A percentile compares a stretch with the other conserved stretches of the same genome.
Conservation (phyloP, 2,888 invertebrate genomes). For the Acanthoscelides obtectus region DNA sequence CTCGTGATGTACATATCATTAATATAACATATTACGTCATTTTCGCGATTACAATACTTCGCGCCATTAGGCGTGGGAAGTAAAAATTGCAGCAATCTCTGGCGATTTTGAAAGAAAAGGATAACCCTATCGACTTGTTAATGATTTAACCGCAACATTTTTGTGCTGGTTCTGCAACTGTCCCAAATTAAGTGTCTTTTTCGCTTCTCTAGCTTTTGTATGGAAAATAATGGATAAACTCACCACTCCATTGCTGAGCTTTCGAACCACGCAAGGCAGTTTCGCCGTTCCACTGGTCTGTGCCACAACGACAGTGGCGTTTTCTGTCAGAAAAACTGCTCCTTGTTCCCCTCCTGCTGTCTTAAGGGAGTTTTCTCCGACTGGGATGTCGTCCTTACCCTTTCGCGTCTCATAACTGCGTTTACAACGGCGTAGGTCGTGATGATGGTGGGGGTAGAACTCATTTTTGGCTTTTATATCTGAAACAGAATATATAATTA, state of each 20-base stretch:
- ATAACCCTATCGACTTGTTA: too few species aligned
- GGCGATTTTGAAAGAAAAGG: too few species aligned
- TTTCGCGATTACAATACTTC: too few species aligned
- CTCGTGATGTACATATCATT: too few species aligned
- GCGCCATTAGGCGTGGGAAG: too few species aligned
- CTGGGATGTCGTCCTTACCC: constrained; percentile 27
- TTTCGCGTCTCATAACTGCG: constrained; percentile 41
- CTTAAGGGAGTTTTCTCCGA: constrained; percentile 21
- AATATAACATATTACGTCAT: too few species aligned
- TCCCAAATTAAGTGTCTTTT: too few species aligned
- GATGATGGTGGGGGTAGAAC: not conserved
- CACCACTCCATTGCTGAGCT: constrained; percentile 52
- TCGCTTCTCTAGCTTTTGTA: too few species aligned
- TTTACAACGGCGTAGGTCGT: constrained; percentile 24
- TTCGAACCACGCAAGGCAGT: constrained; percentile 50
- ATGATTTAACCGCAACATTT: too few species aligned
- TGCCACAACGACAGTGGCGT: constrained; percentile 50
- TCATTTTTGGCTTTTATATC: not conserved
- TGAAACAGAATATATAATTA: not conserved
- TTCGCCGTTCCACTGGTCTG: constrained; percentile 52
- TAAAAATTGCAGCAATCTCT: too few species aligned
- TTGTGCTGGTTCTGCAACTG: too few species aligned
- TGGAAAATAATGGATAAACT: too few species aligned
- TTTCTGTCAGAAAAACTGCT: constrained; percentile 49
- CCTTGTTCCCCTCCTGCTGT: constrained; percentile 29